Base-by-base conservation (phyloP, 2,113 vertebrate species). In the Antechinus stuartii region DNA sequence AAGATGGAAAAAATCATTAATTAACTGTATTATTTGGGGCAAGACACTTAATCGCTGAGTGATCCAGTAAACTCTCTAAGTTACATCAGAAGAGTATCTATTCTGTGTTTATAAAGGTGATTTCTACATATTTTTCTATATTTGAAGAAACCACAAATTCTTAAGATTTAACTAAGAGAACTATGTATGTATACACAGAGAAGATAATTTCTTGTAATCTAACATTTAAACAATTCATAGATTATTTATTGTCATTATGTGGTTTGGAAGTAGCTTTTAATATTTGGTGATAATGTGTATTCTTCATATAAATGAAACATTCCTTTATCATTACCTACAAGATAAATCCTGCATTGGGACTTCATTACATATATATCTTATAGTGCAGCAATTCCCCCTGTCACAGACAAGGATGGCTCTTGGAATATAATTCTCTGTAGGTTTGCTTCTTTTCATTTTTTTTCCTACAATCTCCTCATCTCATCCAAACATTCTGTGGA, bases 401-500 rank as follows among this genome's bases (percentile, higher is more conserved):
- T 68, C 57, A 92, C 11, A 90, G 54, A 46, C 1, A 55, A 93
- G 91, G 91, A 35, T 0, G 35, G 27, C 27, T 92, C n/a, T 50
- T 93, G 56, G 9, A 96, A 2, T 91, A 93, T 93, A 92, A 90
- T 94, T 95, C 6, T 94, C 93, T 90, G 27, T 90, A 16, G 14
- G 1, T 94, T 49, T 56, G 54, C 92, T 96, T 97, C 30, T 92
- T 94, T 96, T 95, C 14, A 90, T 92, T 96, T n/a, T 96, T 96
- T 96, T 55, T 54, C 92, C 0, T 3, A 24, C 90, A 94, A 11
- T 54, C 10, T 2, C 89, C 55, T 53, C 57, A 84, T 91, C 4
- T 53, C 19, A 89, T 56, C 52, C 56, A 91, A 42, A 93, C 2
- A 54, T 90, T 90, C 4, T 25, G 49, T 0, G 90, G 89, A 10